Evolutionary conservation across 1,140 invertebrate genomes (phyloP).

Genomic region (Drosophila setifemur): DNA sequence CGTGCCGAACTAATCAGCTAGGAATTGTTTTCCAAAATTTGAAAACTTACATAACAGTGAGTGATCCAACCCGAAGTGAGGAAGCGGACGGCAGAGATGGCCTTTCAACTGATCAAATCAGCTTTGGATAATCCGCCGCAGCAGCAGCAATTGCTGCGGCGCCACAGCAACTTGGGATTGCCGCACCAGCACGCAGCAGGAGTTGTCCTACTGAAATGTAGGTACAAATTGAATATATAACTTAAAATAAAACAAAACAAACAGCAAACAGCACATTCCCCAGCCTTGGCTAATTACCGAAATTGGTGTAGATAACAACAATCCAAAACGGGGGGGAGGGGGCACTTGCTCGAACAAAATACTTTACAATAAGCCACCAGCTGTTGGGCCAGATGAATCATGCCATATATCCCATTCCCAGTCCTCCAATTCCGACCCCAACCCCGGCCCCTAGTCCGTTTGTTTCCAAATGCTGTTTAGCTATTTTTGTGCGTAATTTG

Average conservation of each 20-base stretch:
- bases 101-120: slow-evolving; percentile 69
- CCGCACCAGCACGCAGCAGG: slow-evolving; percentile 51
- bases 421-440: too few species aligned
- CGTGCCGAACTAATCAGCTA: too few species aligned
- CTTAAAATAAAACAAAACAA: background rate
- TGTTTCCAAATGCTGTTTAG: slow-evolving; percentile 12
- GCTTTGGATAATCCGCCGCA: slow-evolving; percentile 48
- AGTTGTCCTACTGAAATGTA: slow-evolving; percentile 74
- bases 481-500: slow-evolving; percentile 40
- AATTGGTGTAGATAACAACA: background rate
- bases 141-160: slow-evolving; percentile 20
- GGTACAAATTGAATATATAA: slow-evolving; percentile 44
- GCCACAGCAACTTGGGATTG: slow-evolving; percentile 31
- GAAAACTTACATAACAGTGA: too few species aligned
- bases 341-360: too few species aligned
- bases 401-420: background rate
- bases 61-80: too few species aligned
- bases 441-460: too few species aligned
- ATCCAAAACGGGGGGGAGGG: too few species aligned
- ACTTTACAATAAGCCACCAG: slow-evolving; percentile 14
- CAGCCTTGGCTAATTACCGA: too few species aligned
- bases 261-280: too few species aligned
- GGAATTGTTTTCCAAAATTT: too few species aligned
- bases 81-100: too few species aligned
- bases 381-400: slow-evolving; percentile 45